phyloP scores from a whole-genome alignment of 2,797 vertebrate genomes.

The Amazona ochrocephala region DNA sequence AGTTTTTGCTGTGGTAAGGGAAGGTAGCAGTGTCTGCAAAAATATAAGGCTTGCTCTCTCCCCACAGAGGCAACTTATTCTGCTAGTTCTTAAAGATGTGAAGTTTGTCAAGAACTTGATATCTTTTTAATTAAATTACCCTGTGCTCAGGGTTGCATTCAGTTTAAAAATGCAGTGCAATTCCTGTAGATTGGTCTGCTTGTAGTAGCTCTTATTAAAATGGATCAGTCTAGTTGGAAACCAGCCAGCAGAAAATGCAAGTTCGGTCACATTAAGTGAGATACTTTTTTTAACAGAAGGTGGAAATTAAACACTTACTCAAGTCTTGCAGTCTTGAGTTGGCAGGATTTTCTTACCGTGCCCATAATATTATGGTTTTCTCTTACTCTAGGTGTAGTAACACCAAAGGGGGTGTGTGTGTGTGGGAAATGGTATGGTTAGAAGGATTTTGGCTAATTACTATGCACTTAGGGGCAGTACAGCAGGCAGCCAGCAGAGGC shows the following conservation, averaged over 20 bases:
- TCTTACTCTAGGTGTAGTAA: neutral
- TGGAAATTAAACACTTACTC: conserved; percentile 68
- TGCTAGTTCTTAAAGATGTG: neutral
- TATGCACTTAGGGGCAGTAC: neutral
- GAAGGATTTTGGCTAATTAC: neutral
- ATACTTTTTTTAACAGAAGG: conserved; percentile 7
- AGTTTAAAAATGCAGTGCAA: neutral
- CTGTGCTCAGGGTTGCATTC: neutral
- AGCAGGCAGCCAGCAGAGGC: neutral
- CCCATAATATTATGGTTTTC: neutral
- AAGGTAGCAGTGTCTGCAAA: neutral
- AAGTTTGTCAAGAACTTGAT: neutral
- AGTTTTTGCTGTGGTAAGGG: neutral
- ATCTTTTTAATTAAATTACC: neutral
- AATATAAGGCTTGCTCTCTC: neutral
- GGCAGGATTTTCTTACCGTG: neutral
- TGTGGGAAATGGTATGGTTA: neutral
- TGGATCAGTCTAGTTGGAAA: neutral
- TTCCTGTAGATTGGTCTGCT: neutral
- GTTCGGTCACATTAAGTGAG: neutral
- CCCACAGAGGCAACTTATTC: neutral
- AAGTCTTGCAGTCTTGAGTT: conserved; percentile 23
- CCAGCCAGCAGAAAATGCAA: neutral
- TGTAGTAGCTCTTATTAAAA: neutral
- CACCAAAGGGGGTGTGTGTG: neutral